Evolutionary conservation across 1,140 invertebrate species (phyloP), one percentile per base, ranked within the genome.

Genomic region (Scaptomyza graminum): DNA sequence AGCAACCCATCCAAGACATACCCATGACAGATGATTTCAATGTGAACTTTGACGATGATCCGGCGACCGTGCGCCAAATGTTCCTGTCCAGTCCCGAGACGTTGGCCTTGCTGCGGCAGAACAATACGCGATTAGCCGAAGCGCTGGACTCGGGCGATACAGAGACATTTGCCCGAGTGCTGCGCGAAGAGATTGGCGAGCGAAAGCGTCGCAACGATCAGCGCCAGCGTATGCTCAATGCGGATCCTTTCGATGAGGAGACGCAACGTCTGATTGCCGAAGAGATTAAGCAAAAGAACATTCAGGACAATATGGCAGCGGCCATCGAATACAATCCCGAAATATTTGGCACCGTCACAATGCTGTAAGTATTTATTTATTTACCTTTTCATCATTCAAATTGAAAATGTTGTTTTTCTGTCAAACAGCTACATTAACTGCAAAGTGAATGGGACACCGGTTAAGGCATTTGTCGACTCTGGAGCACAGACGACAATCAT

Each of bases 261-360:
- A 97, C 97, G 0, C 98, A 99, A 91, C 94, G 95, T 75, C 93
- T 98, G 61, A 99, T 99, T 82, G 98, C 97, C 12, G 98, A 98
- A 91, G 97, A 99, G 93, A 99, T 99, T 62, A 94, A 95, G 77
- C 96, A 98, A 84, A 97, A 98, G 90, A 99, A 99, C 92, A 98
- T 99, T 65, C 97, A 99, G 93, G 97, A 97, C 0, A 99, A 99
- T 91, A 99, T 99, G 98, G 97, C 99, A 90, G 97, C 97, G 1
- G 98, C 98, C 0, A 99, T 99, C 95, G 98, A 99, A 90, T 98
- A 97, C 91, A 98, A 98, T 93, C 98, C 98, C 0, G 98, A 99
- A 92, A 98, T 97, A 15, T 99, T 99, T 93, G 98, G 98, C 50
- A 98, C 97, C 13, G 98, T 99, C 46, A 95, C 97, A 11, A 99